phyloP scores from a whole-genome alignment of 2,113 vertebrate genomes.

The Apeltes quadracus region DNA sequence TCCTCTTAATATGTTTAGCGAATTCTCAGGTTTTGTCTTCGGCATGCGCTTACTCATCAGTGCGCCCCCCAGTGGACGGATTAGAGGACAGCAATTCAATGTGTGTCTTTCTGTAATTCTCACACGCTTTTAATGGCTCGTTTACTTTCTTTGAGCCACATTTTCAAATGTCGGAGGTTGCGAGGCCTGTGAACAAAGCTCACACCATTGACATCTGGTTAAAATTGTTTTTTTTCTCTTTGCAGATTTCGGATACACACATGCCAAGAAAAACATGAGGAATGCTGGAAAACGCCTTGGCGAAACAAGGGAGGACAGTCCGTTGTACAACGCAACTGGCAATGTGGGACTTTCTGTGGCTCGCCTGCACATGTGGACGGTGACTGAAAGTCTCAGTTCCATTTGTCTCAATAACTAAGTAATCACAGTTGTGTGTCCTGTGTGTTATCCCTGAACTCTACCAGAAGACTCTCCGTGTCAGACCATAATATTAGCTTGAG shows the following conservation, averaged over 20 bases:
- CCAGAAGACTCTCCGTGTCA: conserved; percentile 65
- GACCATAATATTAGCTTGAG: conserved; percentile 71
- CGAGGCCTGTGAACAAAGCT: not conserved
- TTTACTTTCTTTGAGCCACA: conserved; percentile 16
- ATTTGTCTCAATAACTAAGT: conserved; percentile 39
- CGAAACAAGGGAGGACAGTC: conserved; percentile 28
- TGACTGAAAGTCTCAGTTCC: conserved; percentile 38
- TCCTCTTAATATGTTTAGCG: too few relatives aligned
- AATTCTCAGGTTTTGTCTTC: too few relatives aligned
- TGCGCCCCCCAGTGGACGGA: too few relatives aligned
- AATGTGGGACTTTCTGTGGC: conserved; percentile 52
- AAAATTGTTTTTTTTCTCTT: conserved; percentile 7
- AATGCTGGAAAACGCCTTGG: conserved; percentile 50
- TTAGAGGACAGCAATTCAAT: too few relatives aligned
- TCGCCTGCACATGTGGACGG: conserved; percentile 32
- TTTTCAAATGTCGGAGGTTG: not conserved
- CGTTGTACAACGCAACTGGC: conserved; percentile 28
- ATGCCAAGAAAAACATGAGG: conserved; percentile 62
- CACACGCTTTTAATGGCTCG: not conserved
- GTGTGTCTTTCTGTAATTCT: too few relatives aligned
- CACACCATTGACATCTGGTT: conserved; percentile 1
- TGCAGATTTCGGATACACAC: conserved; percentile 4
- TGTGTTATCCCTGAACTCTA: conserved; percentile 23
- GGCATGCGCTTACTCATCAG: too few relatives aligned
- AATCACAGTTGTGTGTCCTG: conserved; percentile 24